phyloP scores from a whole-genome alignment of 2,888 invertebrate species.

The Tetragnatha montana region DNA sequence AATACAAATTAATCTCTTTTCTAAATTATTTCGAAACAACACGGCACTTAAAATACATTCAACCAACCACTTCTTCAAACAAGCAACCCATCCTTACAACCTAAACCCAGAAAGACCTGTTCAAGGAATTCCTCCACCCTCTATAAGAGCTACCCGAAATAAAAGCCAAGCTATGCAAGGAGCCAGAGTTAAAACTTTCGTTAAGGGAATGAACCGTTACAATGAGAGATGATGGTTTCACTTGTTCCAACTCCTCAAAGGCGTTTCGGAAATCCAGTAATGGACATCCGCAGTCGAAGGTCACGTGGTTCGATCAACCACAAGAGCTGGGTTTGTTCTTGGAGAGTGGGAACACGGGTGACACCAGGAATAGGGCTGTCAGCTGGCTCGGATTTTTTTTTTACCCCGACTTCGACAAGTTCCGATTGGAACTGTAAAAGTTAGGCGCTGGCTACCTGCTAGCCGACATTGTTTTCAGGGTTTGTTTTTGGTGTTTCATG shows the following conservation, averaged over 20 bases:
- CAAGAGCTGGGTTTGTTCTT: slow-evolving; percentile 19
- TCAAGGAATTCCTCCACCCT: no score
- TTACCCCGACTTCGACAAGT: neutral
- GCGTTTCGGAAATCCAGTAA: slow-evolving; percentile 37
- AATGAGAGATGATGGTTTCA: slow-evolving; percentile 20
- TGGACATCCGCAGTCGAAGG: slow-evolving; percentile 31
- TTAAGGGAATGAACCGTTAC: slow-evolving; percentile 1
- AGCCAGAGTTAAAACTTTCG: slow-evolving; percentile 22
- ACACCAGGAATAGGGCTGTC: neutral
- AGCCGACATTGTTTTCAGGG: neutral
- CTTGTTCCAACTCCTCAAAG: slow-evolving; percentile 23
- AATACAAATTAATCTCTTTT: no score
- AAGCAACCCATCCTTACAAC: no score
- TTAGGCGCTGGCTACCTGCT: neutral
- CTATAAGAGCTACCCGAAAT: no score
- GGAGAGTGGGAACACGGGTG: neutral
- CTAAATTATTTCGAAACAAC: no score
- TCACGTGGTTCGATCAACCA: slow-evolving; percentile 20
- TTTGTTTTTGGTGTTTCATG: no score
- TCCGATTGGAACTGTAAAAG: neutral
- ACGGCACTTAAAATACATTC: no score
- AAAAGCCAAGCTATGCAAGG: neutral
- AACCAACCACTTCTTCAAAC: no score
- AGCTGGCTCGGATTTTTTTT: neutral
- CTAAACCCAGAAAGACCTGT: no score